Evolutionary conservation across 2,888 invertebrate species (phyloP).

Genomic region (Nasonovia ribisnigri): DNA sequence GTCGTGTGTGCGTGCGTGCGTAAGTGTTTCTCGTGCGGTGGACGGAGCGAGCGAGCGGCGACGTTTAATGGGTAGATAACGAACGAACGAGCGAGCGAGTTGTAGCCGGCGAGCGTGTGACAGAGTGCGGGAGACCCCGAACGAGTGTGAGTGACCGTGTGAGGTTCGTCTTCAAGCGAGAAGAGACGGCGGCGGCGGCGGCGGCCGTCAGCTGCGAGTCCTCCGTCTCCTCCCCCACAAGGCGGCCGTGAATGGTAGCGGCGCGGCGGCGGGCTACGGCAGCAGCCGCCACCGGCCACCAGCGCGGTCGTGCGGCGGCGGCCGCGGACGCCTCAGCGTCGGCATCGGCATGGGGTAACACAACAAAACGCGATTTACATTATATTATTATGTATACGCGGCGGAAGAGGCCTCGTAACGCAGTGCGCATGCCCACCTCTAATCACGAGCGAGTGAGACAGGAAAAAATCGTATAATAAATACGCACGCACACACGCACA

Average conservation of each 20-base stretch:
- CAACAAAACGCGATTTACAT: slow-evolving; percentile 52
- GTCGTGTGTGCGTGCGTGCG: slow-evolving; percentile 1
- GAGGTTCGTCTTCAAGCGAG: slow-evolving; percentile 58
- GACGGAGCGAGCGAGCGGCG: slow-evolving; percentile 8
- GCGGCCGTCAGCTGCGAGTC: slow-evolving; percentile 50
- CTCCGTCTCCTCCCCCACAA: slow-evolving; percentile 15
- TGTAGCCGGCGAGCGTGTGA: background rate
- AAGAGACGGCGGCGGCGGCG: background rate
- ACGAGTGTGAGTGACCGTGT: slow-evolving; percentile 49
- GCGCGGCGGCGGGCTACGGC: background rate
- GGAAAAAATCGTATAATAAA: slow-evolving; percentile 35
- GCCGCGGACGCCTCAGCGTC: background rate
- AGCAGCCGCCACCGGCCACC: slow-evolving; percentile 23
- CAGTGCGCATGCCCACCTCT: slow-evolving; percentile 50
- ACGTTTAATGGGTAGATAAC: background rate
- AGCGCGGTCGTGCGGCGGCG: slow-evolving; percentile 50
- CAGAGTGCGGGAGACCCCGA: background rate
- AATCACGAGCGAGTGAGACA: background rate
- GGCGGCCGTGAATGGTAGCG: slow-evolving; percentile 45
- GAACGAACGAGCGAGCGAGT: background rate
- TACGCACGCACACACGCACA: background rate
- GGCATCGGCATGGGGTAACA: slow-evolving; percentile 54
- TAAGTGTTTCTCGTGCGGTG: background rate
- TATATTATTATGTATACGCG: slow-evolving; percentile 16
- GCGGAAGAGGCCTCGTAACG: slow-evolving; percentile 11